phyloP scores from a whole-genome alignment of 1,140 invertebrate genomes.

The Theocolax elegans region DNA sequence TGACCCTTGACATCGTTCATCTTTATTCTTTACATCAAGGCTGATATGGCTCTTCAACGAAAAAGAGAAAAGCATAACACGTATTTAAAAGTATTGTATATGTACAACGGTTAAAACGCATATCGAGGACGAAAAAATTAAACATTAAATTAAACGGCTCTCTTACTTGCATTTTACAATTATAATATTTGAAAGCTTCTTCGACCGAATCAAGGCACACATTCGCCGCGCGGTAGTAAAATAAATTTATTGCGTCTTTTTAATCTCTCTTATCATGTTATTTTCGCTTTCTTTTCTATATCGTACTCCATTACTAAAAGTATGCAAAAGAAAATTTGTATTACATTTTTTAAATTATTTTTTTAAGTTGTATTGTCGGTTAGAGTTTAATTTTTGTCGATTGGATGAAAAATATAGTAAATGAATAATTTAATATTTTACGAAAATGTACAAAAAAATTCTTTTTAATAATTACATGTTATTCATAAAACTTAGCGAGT shows the following conservation, averaged over 20 bases:
- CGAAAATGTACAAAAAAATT: too few relatives aligned
- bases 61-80: constrained; percentile 7
- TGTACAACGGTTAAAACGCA: constrained; percentile 6
- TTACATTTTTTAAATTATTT: too few relatives aligned
- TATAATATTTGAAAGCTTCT: constrained; percentile 21
- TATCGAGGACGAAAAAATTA: neutral
- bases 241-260: neutral
- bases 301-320: neutral
- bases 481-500: too few relatives aligned
- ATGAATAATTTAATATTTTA: too few relatives aligned
- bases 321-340: constrained; percentile 3
- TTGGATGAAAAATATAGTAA: too few relatives aligned
- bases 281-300: neutral
- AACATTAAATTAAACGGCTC: neutral
- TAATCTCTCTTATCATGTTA: too few relatives aligned
- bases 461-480: too few relatives aligned
- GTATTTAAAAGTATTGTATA: neutral
- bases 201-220: constrained; percentile 35
- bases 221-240: neutral
- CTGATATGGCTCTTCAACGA: constrained; percentile 13
- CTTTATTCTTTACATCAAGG: constrained; percentile 12
- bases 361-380: too few relatives aligned
- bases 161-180: constrained; percentile 15
- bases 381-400: too few relatives aligned
- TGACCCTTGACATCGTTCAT: neutral